phyloP scores from a whole-genome alignment of 1,140 invertebrate species.

The Zelostemma sp. region DNA sequence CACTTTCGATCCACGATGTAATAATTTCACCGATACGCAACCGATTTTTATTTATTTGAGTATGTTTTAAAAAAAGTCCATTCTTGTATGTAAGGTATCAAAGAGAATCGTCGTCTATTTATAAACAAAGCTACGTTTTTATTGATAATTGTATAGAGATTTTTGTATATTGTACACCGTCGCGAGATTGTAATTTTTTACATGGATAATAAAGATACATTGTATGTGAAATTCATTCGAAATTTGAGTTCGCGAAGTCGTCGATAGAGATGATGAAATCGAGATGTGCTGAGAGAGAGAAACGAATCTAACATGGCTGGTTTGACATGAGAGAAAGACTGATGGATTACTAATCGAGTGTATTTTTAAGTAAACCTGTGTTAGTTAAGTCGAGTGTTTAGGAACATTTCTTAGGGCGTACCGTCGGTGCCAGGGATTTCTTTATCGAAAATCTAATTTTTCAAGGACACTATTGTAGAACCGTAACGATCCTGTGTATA shows the following conservation, averaged over 20 bases:
- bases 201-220: not conserved
- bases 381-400: too few species aligned
- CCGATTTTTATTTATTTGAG: constrained; percentile 10
- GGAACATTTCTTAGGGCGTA: too few species aligned
- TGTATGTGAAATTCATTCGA: not conserved
- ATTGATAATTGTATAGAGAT: not conserved
- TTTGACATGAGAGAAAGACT: constrained; percentile 32
- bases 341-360: constrained; percentile 22
- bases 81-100: too few species aligned
- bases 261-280: too few species aligned
- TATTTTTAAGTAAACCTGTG: too few species aligned
- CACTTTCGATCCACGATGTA: not conserved
- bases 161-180: not conserved
- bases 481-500: too few species aligned
- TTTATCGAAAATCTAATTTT: too few species aligned
- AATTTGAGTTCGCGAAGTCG: not conserved
- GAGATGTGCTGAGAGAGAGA: not conserved
- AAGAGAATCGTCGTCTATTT: too few species aligned
- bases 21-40: too few species aligned
- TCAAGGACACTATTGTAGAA: too few species aligned
- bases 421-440: too few species aligned
- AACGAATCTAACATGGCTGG: constrained; percentile 1
- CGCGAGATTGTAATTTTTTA: not conserved
- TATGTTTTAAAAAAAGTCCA: not conserved
- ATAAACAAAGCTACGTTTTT: not conserved